Base-by-base conservation (phyloP, 2,888 invertebrate species). In the Microplitis manilae region DNA sequence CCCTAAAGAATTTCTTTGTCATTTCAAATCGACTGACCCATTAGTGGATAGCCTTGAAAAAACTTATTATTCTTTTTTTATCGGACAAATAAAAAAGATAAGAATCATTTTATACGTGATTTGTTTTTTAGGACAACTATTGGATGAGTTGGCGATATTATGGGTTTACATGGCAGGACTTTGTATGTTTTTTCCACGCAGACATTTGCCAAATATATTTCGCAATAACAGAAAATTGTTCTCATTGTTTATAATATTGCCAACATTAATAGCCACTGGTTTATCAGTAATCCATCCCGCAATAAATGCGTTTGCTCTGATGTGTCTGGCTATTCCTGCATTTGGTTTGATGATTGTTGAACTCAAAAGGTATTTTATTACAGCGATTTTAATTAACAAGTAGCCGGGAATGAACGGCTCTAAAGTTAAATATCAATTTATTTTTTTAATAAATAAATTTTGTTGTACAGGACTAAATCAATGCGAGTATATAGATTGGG, bases 101-200 rank as follows among this genome's bases (percentile, higher is more conserved):
- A 50, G 9, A 13, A 50, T 50, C 9, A 50, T 50, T 8, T 50
- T 13, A 9, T 50, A 50, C 6, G 9, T 50, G 50, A 50, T 50
- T 50, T 50, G 0, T 50, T 40, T 61, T 69, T 17, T 8, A 93
- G 95, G 96, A 39, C 96, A 96, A 90, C 90, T 96, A 50, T 89
- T 96, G 77, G 96, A 96, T 90, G 96, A 96, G 88, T 90, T 96
- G 81, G 94, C 95, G 67, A 96, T 96, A 86, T 87, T 96, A 68
- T 96, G 96, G 96, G 94, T 96, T 1, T 94, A 94, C 83, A 94
- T 95, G 92, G 94, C 95, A 30, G 94, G 94, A 5, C 94, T 95
- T 87, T 94, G 94, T 59, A 92, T 96, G 91, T 96, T 95, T 90
- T 92, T 93, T 76, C 95, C 95, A 39, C 92, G 92, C 85, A 91